Conservation (phyloP, 2,113 vertebrate genomes). For the Hippocampus guttulatus region DNA sequence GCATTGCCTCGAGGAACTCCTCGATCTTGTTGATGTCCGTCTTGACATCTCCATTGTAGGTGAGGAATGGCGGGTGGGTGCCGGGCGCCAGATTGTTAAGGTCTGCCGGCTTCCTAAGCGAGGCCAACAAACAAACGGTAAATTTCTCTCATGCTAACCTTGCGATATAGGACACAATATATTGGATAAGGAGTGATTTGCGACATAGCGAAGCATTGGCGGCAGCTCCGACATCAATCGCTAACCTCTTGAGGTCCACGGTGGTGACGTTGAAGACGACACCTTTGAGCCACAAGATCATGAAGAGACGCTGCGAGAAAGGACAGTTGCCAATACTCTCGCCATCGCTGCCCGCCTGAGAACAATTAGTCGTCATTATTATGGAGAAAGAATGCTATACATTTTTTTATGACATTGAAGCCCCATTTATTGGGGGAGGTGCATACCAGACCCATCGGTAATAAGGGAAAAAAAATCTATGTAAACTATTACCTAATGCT, state of each 20-base stretch:
- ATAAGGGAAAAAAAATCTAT: too few relatives aligned
- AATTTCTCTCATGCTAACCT: too few relatives aligned
- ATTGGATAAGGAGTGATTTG: background rate
- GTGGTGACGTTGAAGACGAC: slow-evolving; percentile 99
- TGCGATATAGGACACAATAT: too few relatives aligned
- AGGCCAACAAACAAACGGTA: background rate
- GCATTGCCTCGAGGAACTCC: slow-evolving; percentile 90
- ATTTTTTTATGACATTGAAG: too few relatives aligned
- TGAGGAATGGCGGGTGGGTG: slow-evolving; percentile 94
- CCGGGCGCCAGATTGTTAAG: slow-evolving; percentile 95
- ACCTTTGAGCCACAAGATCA: slow-evolving; percentile 99
- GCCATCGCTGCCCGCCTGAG: slow-evolving; percentile 89
- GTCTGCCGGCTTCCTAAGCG: slow-evolving; percentile 89
- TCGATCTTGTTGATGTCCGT: slow-evolving; percentile 98
- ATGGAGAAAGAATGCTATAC: background rate
- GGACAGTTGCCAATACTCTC: slow-evolving; percentile 98
- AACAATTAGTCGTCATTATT: background rate
- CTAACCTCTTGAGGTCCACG: slow-evolving; percentile 92
- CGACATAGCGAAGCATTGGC: too few relatives aligned
- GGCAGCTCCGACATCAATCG: background rate
- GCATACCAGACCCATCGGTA: too few relatives aligned
- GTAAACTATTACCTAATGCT: too few relatives aligned
- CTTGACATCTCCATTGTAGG: slow-evolving; percentile 94
- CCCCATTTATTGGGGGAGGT: too few relatives aligned
- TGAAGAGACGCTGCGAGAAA: slow-evolving; percentile 96